Percentiles rank a stretch among this genome's conserved stretches.
Evolutionary conservation across 2,113 vertebrate genomes (phyloP).

Genomic region (Nerophis ophidion): DNA sequence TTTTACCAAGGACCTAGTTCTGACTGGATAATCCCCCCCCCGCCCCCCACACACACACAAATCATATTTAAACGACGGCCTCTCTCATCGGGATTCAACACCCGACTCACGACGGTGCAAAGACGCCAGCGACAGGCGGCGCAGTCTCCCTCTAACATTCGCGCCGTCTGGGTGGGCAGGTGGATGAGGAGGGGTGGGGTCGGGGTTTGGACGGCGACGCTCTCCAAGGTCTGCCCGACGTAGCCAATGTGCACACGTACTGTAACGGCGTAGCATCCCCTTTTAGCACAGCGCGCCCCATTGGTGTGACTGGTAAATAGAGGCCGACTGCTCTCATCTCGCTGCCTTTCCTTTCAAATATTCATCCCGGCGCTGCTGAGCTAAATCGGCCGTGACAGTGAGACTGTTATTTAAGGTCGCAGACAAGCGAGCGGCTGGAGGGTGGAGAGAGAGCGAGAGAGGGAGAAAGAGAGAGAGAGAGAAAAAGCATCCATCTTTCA

Average conservation of each 20-base stretch:
- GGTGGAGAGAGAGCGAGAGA: constrained; percentile 2
- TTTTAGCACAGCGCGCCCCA: constrained; percentile 32
- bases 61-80: constrained; percentile 62
- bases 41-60: constrained; percentile 47
- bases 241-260: constrained; percentile 52
- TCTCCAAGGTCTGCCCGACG: constrained; percentile 41
- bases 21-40: constrained; percentile 64
- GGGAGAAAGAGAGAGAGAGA: neutral
- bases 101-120: constrained; percentile 60
- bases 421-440: constrained; percentile 53
- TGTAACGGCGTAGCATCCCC: constrained; percentile 35
- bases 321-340: constrained; percentile 67
- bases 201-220: constrained; percentile 40
- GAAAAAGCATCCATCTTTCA: constrained; percentile 34
- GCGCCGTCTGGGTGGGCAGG: constrained; percentile 47
- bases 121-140: constrained; percentile 38
- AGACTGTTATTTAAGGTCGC: constrained; percentile 76
- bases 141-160: constrained; percentile 47
- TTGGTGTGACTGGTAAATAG: constrained; percentile 67
- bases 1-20: constrained; percentile 53
- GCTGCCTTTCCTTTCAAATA: constrained; percentile 72
- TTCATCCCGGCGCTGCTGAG: constrained; percentile 66
- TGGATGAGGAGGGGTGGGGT: constrained; percentile 40
- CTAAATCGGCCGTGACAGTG: constrained; percentile 71
- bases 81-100: constrained; percentile 68